Evolutionary conservation across 2,797 vertebrate species (phyloP).

Genomic region (Lepus oiostolus): DNA sequence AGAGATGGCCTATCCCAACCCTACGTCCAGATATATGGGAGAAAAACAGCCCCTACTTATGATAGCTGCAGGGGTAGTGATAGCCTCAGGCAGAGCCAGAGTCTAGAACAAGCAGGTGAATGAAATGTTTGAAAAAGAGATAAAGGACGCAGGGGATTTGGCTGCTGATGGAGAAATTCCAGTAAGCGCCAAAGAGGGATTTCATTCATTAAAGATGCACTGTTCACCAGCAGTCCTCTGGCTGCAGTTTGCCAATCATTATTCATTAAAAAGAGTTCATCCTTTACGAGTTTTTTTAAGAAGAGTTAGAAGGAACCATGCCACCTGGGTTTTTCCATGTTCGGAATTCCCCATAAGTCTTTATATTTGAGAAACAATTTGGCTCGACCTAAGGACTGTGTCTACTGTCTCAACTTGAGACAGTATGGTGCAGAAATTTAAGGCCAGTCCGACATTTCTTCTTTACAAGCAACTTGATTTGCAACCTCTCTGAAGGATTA

Average conservation of each 20-base stretch:
- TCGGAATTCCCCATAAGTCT: neutral
- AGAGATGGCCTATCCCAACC: neutral
- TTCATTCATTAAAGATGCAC: neutral
- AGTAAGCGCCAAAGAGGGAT: neutral
- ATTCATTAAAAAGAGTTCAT: neutral
- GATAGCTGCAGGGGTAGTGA: neutral
- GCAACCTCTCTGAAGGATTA: neutral
- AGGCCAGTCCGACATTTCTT: neutral
- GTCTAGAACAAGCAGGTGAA: neutral
- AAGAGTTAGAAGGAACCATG: neutral
- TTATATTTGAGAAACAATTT: conserved; percentile 8
- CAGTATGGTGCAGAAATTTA: neutral
- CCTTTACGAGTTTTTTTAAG: neutral
- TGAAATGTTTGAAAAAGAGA: neutral
- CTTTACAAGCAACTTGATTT: neutral
- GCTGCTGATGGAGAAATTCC: neutral
- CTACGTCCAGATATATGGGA: neutral
- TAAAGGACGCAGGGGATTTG: neutral
- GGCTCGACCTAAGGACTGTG: neutral
- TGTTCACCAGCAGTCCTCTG: neutral
- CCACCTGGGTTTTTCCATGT: neutral
- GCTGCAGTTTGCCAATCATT: neutral
- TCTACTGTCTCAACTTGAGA: neutral
- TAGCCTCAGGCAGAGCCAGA: neutral
- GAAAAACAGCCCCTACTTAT: neutral